Evolutionary conservation across 2,797 vertebrate genomes (phyloP).

Genomic region (Argentina silus): DNA sequence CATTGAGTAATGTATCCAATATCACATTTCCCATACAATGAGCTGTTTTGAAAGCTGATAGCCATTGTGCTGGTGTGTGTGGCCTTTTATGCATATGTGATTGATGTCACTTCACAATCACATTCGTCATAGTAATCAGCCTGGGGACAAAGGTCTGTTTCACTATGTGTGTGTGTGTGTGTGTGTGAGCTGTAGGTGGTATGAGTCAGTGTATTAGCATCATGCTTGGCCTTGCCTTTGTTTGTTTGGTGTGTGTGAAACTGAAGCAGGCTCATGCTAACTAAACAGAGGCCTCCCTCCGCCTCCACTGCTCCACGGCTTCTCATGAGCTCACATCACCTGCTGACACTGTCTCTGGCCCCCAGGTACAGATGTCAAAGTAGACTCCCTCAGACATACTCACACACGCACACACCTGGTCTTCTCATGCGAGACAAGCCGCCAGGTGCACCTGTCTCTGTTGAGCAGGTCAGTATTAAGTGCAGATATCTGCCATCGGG

Average conservation of each 20-base stretch:
- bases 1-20: constrained; percentile 5
- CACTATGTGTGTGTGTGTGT: constrained; percentile 6
- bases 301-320: too few species aligned
- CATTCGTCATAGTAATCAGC: not conserved
- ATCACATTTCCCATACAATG: not conserved
- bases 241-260: constrained; percentile 53
- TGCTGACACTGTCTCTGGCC: not conserved
- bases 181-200: constrained; percentile 17
- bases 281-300: constrained; percentile 6
- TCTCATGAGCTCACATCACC: constrained; percentile 7
- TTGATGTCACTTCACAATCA: constrained; percentile 6
- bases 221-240: constrained; percentile 46
- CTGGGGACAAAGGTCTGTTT: constrained; percentile 46
- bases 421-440: not conserved
- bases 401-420: not conserved
- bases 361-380: not conserved
- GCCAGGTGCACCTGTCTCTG: not conserved
- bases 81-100: constrained; percentile 1
- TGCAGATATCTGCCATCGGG: not conserved
- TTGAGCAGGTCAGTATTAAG: not conserved
- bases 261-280: not conserved
- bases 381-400: not conserved
- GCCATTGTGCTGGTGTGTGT: not conserved
- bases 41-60: constrained; percentile 10
- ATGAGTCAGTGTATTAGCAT: constrained; percentile 57